A percentile compares a stretch with the other conserved stretches of the same genome.
phyloP scores from a whole-genome alignment of 2,888 invertebrate genomes.

The Tipula lateralis region DNA sequence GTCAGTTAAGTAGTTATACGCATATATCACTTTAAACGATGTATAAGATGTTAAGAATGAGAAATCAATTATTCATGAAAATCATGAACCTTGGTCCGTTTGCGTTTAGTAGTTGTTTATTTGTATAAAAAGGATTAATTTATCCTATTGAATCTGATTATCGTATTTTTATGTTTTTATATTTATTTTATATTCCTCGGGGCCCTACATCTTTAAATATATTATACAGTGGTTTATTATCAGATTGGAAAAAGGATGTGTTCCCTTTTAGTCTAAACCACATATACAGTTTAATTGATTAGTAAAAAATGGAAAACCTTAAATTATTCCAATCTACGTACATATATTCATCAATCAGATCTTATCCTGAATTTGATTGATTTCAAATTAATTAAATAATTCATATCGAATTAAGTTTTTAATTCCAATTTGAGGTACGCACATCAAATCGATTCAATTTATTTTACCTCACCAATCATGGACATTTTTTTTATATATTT shows the following conservation, averaged over 20 bases:
- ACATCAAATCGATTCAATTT: not conserved
- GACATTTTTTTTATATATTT: not conserved
- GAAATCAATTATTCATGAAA: not conserved
- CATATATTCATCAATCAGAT: not conserved
- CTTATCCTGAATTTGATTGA: not conserved
- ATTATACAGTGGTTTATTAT: not conserved
- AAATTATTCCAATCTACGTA: no score
- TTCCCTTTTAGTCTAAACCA: not conserved
- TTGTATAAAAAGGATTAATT: not conserved
- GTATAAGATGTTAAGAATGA: not conserved
- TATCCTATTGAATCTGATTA: constrained; percentile 19
- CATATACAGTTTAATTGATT: no score
- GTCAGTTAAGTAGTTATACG: not conserved
- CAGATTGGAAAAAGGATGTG: not conserved
- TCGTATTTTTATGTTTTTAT: not conserved
- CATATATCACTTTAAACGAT: not conserved
- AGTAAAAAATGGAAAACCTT: no score
- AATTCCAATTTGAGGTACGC: not conserved
- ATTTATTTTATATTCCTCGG: not conserved
- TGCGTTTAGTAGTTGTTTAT: not conserved
- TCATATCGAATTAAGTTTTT: not conserved
- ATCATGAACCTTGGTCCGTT: not conserved
- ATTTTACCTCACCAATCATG: not conserved
- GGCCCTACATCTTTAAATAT: not conserved
- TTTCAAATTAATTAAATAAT: not conserved